phyloP scores from a whole-genome alignment of 1,140 invertebrate genomes.

The Pectinophora gossypiella region DNA sequence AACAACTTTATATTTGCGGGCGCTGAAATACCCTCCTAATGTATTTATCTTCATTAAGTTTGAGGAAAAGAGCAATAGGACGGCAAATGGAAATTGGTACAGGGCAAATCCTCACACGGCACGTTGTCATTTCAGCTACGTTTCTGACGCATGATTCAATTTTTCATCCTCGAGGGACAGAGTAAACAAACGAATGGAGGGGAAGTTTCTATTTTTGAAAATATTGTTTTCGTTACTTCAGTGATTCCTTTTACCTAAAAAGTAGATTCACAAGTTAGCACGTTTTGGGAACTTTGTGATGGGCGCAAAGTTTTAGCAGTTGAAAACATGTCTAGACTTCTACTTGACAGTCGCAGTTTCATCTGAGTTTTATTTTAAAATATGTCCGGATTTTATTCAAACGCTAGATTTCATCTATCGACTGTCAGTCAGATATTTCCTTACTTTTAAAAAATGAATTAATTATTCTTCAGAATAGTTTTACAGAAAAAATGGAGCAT shows the following conservation, averaged over 20 bases:
- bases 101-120: conserved; percentile 35
- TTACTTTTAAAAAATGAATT: too few species aligned
- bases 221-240: conserved; percentile 26
- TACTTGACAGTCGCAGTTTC: too few species aligned
- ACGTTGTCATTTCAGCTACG: conserved; percentile 53
- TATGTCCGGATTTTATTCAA: too few species aligned
- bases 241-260: conserved; percentile 23
- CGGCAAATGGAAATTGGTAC: conserved; percentile 16
- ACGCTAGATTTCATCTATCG: too few species aligned
- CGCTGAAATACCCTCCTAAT: neutral
- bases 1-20: conserved; percentile 23
- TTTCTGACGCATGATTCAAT: conserved; percentile 58
- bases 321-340: conserved; percentile 20
- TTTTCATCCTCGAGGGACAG: conserved; percentile 59
- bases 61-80: conserved; percentile 4
- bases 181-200: conserved; percentile 43
- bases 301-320: conserved; percentile 14
- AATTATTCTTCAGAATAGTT: too few species aligned
- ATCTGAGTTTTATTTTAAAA: too few species aligned
- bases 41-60: neutral
- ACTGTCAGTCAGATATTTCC: too few species aligned
- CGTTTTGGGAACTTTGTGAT: conserved; percentile 20
- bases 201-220: conserved; percentile 26
- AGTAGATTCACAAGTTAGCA: conserved; percentile 25
- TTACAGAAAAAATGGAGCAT: too few species aligned